Evolutionary conservation across 2,113 vertebrate species (phyloP).

Genomic region (Trichechus manatus): DNA sequence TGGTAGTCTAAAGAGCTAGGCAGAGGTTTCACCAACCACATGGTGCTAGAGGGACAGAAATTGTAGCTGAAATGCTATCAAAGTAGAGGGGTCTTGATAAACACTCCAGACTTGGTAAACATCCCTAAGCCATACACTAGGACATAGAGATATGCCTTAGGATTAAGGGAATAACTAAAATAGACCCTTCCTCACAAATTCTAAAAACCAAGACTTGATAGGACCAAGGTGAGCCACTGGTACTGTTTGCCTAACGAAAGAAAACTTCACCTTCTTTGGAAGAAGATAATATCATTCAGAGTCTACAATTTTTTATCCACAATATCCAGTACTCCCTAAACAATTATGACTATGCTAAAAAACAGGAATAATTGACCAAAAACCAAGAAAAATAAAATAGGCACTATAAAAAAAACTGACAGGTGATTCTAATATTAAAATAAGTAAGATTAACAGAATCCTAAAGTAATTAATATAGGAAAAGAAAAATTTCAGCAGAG

Average conservation of each 20-base stretch:
- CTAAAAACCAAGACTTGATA: not conserved
- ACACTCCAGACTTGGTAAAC: not conserved
- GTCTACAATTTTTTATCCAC: not conserved
- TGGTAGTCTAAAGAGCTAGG: not conserved
- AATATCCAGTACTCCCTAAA: not conserved
- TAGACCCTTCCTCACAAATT: not conserved
- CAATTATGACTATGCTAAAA: not conserved
- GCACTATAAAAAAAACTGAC: not conserved
- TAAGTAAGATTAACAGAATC: not conserved
- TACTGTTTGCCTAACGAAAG: not conserved
- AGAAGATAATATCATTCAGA: not conserved
- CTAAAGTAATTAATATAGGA: slow-evolving; percentile 10
- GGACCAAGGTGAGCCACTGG: not conserved
- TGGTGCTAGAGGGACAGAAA: not conserved
- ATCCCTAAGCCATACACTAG: not conserved
- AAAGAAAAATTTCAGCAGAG: not conserved
- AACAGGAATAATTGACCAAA: not conserved
- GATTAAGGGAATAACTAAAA: not conserved
- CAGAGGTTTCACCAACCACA: not conserved
- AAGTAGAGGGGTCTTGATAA: not conserved
- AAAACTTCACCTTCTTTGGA: not conserved
- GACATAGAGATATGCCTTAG: not conserved
- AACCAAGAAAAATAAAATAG: not conserved
- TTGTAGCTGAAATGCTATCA: not conserved
- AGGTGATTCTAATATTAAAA: not conserved